These are phyloP conservation scores for Zaprionus vittiger DNA, from an alignment of 1,140 invertebrate species.

Conservation along the genomic window DNA sequence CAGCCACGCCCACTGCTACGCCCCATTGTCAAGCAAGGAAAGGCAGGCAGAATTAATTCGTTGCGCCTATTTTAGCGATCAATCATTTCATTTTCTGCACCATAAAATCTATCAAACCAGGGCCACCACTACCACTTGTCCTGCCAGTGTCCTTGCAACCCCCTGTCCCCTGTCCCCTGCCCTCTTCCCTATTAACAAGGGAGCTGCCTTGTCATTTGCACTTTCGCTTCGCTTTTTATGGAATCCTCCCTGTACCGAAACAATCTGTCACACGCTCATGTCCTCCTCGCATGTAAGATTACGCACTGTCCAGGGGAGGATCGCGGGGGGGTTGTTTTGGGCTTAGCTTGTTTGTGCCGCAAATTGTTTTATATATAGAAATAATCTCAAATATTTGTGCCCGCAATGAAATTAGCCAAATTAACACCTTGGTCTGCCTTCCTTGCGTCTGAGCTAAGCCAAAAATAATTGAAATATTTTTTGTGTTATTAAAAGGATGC, in stretches of 20 bases:
- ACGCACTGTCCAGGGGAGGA: constrained; percentile 1
- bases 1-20: constrained; percentile 65
- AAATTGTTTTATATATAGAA: constrained; percentile 71
- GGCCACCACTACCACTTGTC: constrained; percentile 56
- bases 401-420: constrained; percentile 80
- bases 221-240: constrained; percentile 60
- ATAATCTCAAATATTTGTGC: constrained; percentile 79
- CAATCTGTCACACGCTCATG: constrained; percentile 70
- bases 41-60: constrained; percentile 66
- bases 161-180: constrained; percentile 11
- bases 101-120: constrained; percentile 64
- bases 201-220: constrained; percentile 69
- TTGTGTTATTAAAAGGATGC: constrained; percentile 70
- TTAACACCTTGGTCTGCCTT: constrained; percentile 67
- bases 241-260: constrained; percentile 6
- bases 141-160: constrained; percentile 31
- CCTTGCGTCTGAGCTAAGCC: constrained; percentile 34
- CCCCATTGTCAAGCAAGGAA: constrained; percentile 44
- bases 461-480: constrained; percentile 80
- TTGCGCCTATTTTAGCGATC: constrained; percentile 78
- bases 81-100: constrained; percentile 80
- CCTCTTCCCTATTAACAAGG: background rate
- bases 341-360: constrained; percentile 34
- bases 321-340: constrained; percentile 23
- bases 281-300: constrained; percentile 23